These are phyloP conservation scores for Grallaria varia DNA, from an alignment of 2,113 vertebrate genomes.

Conservation along the genomic window DNA sequence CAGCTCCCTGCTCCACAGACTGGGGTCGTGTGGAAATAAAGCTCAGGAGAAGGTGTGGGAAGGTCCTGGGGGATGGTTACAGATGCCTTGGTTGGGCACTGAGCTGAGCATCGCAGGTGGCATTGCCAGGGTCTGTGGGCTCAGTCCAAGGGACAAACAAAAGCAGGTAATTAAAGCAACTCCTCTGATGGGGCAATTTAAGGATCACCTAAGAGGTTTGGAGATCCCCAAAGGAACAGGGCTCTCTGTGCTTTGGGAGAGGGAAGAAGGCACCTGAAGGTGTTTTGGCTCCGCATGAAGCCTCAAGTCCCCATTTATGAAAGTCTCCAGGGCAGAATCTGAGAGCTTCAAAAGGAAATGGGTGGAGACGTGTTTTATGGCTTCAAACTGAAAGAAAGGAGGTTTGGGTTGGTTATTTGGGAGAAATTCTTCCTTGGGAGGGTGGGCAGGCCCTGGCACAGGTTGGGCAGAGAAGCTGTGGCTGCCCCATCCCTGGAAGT, in stretches of 20 bases:
- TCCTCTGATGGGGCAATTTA: background rate
- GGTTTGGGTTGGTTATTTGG: background rate
- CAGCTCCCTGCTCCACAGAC: background rate
- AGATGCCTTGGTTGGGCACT: background rate
- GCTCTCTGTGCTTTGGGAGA: background rate
- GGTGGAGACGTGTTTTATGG: background rate
- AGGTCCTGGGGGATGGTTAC: background rate
- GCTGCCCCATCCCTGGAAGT: too few relatives aligned
- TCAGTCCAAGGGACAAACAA: background rate
- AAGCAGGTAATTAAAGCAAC: background rate
- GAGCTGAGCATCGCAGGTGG: rapidly evolving
- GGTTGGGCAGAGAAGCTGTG: too few relatives aligned
- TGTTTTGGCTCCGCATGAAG: background rate
- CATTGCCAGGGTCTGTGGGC: background rate
- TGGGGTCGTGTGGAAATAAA: rapidly evolving
- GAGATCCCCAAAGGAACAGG: background rate
- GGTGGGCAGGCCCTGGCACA: too few relatives aligned
- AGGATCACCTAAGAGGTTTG: background rate
- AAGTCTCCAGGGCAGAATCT: background rate
- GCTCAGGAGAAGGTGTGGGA: background rate
- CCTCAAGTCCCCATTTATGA: background rate
- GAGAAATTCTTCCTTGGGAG: background rate
- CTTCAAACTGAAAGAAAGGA: background rate
- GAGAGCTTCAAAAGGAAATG: background rate
- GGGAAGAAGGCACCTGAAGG: background rate